Evolutionary conservation across 2,888 invertebrate species (phyloP).

Genomic region (Hofmannophila pseudospretella): DNA sequence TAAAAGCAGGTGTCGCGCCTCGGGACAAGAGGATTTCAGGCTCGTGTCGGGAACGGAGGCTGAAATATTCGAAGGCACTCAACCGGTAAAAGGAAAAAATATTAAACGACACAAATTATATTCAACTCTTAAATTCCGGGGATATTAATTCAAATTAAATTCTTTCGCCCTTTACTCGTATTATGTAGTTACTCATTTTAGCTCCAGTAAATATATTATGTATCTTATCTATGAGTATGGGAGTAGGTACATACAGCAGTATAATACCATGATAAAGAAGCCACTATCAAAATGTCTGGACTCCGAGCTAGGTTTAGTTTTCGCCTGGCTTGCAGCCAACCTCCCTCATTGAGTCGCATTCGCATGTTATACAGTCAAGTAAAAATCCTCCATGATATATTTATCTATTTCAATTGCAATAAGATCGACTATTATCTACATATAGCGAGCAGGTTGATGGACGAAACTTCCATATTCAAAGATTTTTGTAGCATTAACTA

Average conservation of each 20-base stretch:
- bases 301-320: conserved; percentile 57
- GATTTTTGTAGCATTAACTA: no score
- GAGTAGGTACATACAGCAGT: conserved; percentile 11
- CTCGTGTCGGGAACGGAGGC: neutral
- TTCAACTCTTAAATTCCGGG: no score
- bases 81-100: conserved; percentile 1
- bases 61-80: neutral
- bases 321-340: conserved; percentile 58
- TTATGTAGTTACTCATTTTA: no score
- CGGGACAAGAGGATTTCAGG: neutral
- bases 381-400: conserved; percentile 34
- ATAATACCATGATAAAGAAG: conserved; percentile 37
- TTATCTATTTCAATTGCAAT: conserved; percentile 22
- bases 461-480: neutral
- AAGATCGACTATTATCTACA: conserved; percentile 7
- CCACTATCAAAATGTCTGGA: conserved; percentile 57
- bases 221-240: no score
- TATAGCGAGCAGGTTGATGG: conserved; percentile 1
- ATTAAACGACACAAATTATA: no score
- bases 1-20: conserved; percentile 15
- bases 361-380: conserved; percentile 28
- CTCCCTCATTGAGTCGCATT: conserved; percentile 37
- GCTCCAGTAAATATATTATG: no score
- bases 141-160: no score
- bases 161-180: no score